phyloP scores from a whole-genome alignment of 2,113 vertebrate species.

The Leucosticte australis region DNA sequence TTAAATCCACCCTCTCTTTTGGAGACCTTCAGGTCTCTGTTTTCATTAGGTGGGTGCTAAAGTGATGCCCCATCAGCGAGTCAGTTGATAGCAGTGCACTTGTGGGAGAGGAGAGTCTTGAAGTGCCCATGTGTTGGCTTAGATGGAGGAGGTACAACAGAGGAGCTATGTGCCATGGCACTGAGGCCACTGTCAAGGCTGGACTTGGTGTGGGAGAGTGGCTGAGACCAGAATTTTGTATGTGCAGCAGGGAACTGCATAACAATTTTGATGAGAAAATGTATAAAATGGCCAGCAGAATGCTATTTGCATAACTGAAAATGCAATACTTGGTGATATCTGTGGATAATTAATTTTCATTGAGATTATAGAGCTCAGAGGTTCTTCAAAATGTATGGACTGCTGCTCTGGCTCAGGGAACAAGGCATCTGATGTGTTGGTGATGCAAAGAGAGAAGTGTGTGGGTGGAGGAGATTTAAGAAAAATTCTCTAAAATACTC shows the following conservation, averaged over 20 bases:
- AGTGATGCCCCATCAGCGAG: background rate
- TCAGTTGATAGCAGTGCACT: accelerated
- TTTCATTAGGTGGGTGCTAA: background rate
- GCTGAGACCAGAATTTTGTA: background rate
- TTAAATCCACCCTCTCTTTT: background rate
- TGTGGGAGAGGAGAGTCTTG: background rate
- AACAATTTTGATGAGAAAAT: background rate
- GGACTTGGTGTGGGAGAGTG: background rate
- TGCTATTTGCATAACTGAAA: background rate
- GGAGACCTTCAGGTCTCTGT: background rate
- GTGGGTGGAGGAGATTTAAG: background rate
- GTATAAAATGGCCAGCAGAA: background rate
- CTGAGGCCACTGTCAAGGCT: background rate
- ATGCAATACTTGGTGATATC: background rate
- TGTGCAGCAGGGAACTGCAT: background rate
- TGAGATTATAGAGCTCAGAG: background rate
- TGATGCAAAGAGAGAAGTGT: background rate
- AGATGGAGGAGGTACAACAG: background rate
- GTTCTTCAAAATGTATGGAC: background rate
- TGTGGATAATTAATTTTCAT: background rate
- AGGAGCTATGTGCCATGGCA: background rate
- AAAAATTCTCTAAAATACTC: background rate
- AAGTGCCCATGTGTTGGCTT: background rate
- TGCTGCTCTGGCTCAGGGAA: background rate
- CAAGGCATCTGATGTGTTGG: background rate